Evolutionary conservation across 2,888 invertebrate species (phyloP).

Genomic region (Clitarchus hookeri): DNA sequence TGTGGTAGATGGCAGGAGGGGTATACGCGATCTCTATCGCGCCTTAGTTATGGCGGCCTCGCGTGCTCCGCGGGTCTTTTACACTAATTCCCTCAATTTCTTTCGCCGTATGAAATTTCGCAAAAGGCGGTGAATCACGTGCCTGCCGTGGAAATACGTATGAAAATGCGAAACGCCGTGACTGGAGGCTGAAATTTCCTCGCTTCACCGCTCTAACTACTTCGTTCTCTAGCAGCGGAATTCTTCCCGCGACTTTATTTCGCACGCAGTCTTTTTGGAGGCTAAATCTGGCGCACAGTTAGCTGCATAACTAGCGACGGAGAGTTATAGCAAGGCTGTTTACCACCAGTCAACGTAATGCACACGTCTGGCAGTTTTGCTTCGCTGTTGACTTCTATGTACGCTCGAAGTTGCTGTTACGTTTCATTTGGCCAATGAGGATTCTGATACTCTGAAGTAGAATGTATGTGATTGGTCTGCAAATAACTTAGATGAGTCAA

Average conservation of each 20-base stretch:
- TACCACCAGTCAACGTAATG: too few species aligned
- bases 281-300: too few species aligned
- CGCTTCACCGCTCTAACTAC: neutral
- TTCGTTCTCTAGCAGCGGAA: neutral
- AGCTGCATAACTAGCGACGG: too few species aligned
- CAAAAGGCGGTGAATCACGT: neutral
- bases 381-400: too few species aligned
- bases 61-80: neutral
- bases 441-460: too few species aligned
- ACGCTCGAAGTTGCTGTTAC: too few species aligned
- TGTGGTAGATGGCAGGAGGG: neutral
- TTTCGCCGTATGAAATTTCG: neutral
- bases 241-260: neutral
- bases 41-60: conserved; percentile 3
- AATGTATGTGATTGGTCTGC: too few species aligned
- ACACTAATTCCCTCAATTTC: neutral
- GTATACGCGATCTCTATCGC: neutral
- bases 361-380: too few species aligned
- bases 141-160: neutral
- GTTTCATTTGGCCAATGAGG: too few species aligned
- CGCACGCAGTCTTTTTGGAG: neutral
- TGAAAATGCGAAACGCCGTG: neutral
- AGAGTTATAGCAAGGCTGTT: too few species aligned
- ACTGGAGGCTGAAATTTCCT: neutral
- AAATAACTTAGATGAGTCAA: too few species aligned